Base-by-base conservation (phyloP, 2,113 vertebrate species). In the Cryptomyrus ogoouensis region DNA sequence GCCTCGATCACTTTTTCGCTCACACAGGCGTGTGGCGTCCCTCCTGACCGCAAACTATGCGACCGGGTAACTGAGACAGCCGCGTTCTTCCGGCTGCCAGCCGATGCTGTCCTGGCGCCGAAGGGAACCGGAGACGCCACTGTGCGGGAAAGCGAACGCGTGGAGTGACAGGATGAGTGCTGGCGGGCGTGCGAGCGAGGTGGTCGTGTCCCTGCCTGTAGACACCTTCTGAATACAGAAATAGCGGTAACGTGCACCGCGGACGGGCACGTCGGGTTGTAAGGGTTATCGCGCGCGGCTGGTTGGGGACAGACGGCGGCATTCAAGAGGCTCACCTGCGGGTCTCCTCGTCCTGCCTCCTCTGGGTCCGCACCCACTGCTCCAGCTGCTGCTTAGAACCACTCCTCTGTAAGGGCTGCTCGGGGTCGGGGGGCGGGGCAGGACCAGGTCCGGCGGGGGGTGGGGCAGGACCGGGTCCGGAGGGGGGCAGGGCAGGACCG, bases 341-440 rank as follows among this genome's bases (percentile, higher is more conserved):
- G 17, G 93, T 85, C 89, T 97, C 98, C 0, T 98, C 98, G 0
- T 99, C 98, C 88, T 96, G 97, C 19, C 94, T 93, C 12, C 97
- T 97, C 91, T 99, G 98, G 1, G 96, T 96, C 90, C 97, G 96
- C 90, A 99, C 98, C 98, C 98, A 99, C 91, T 98, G 98, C 21
- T 99, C 98, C 93, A 99, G 89, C 91, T 99, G 98, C 92, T 98
- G 96, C 97, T 99, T 98, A 3, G 98, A 99, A 88, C 95, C 98
- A 0, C 98, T 99, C 91, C 98, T 97, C 91, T 97, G 97, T 88
- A 98, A 94, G n/a, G 93, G 93, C 47, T 96, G 93, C 12, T 97
- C 97, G 0, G 96, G 94, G 53, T 98, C 97, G 92, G 95, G 0
- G 93, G 46, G 13, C 2, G 47, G 8, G 46, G 21, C 42, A 90